phyloP scores from a whole-genome alignment of 2,888 invertebrate species.

The Oxycera nigricornis region DNA sequence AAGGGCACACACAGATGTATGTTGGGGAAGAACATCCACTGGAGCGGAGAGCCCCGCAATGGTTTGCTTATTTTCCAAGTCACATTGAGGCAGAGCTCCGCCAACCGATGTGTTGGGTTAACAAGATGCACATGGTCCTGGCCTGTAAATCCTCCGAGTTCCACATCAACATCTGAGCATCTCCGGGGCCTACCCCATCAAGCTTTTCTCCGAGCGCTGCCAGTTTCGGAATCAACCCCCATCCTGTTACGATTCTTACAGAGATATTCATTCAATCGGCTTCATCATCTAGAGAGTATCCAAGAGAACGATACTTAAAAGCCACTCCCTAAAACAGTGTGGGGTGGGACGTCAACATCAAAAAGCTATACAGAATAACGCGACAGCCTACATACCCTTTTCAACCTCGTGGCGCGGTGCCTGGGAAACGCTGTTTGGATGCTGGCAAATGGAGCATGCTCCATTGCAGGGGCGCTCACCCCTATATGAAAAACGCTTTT shows the following conservation, averaged over 20 bases:
- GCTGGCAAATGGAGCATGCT: constrained; percentile 21
- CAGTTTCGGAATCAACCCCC: not conserved
- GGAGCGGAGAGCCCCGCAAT: not conserved
- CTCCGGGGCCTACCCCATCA: constrained; percentile 1
- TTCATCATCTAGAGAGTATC: not conserved
- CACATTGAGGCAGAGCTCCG: not conserved
- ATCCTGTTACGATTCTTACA: not conserved
- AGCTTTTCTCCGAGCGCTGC: constrained; percentile 14
- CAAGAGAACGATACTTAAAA: not conserved
- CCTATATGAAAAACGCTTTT: not conserved
- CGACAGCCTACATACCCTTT: constrained; percentile 28
- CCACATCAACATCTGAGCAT: not conserved
- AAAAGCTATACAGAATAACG: not conserved
- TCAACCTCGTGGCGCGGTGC: not conserved
- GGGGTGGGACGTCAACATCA: constrained; percentile 4
- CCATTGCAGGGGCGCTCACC: not conserved
- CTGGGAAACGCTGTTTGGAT: constrained; percentile 30
- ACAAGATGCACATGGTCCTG: constrained; percentile 24
- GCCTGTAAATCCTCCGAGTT: constrained; percentile 4
- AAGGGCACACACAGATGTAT: constrained; percentile 20
- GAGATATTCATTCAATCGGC: not conserved
- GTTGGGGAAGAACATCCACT: constrained; percentile 16
- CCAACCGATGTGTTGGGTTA: not conserved
- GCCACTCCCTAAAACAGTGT: constrained; percentile 25
- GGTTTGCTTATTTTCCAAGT: not conserved